A percentile compares a stretch with the other conserved stretches of the same genome.
Conservation (phyloP, 1,140 invertebrate genomes). For the Frieseomelitta varia region DNA sequence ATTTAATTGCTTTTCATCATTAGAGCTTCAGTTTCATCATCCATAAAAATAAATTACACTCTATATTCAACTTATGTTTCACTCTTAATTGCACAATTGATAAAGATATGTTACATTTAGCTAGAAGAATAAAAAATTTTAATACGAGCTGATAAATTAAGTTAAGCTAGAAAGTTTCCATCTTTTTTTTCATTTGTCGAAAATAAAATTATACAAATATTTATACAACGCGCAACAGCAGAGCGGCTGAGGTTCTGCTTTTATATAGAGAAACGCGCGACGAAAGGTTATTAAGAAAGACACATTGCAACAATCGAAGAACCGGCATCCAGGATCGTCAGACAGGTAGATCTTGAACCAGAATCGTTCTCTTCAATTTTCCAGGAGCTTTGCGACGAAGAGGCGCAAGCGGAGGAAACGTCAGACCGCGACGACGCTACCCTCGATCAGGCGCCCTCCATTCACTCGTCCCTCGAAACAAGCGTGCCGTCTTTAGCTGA, state of each 20-base stretch:
- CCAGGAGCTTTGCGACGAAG: slow-evolving; percentile 70
- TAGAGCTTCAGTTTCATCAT: background rate
- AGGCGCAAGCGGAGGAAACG: slow-evolving; percentile 62
- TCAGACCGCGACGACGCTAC: slow-evolving; percentile 72
- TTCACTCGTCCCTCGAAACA: slow-evolving; percentile 70
- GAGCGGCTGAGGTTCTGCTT: background rate
- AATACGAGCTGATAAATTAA: background rate
- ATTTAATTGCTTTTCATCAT: background rate
- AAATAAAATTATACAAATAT: background rate
- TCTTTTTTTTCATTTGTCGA: no score
- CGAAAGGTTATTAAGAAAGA: background rate
- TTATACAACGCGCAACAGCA: background rate
- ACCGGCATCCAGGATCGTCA: background rate
- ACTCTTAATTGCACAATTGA: background rate
- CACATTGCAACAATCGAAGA: background rate
- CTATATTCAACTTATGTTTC: background rate
- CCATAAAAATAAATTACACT: background rate
- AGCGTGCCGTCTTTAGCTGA: slow-evolving; percentile 75
- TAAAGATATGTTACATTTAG: background rate
- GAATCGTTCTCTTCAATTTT: slow-evolving; percentile 46
- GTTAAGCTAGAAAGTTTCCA: no score
- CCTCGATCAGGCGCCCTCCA: slow-evolving; percentile 76
- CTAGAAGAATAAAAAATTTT: background rate
- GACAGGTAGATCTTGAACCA: background rate
- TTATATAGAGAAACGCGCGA: background rate